A percentile compares a stretch with the other conserved stretches of the same genome.
Conservation (phyloP, 2,113 vertebrate species). For the Chiloscyllium plagiosum region DNA sequence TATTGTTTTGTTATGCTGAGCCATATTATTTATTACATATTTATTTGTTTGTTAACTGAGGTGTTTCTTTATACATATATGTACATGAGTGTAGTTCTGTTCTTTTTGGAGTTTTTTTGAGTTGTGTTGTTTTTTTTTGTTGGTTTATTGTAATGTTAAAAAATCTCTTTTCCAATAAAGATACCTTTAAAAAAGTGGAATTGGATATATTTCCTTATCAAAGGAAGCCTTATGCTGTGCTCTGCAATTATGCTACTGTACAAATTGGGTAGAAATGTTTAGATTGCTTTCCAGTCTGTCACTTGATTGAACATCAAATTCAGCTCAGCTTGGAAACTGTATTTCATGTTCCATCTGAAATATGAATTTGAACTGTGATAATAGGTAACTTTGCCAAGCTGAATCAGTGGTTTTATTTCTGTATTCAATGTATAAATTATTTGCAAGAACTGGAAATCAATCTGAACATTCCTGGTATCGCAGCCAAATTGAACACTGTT, state of each 20-base stretch:
- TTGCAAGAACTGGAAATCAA: background rate
- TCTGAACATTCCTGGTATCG: background rate
- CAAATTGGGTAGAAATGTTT: background rate
- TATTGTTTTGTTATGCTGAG: too few species aligned
- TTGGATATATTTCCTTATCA: background rate
- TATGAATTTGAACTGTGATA: background rate
- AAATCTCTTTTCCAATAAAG: too few species aligned
- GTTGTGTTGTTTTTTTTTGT: too few species aligned
- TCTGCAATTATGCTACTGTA: background rate
- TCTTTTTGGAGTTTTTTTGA: too few species aligned
- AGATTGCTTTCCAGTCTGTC: background rate
- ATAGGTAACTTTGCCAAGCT: background rate
- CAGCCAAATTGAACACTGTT: background rate
- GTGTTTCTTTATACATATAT: too few species aligned
- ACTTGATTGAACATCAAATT: background rate
- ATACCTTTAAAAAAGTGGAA: background rate
- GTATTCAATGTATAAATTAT: background rate
- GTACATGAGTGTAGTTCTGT: too few species aligned
- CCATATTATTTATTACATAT: too few species aligned
- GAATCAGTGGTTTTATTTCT: background rate
- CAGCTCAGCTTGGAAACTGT: background rate
- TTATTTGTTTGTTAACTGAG: too few species aligned
- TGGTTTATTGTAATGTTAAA: too few species aligned
- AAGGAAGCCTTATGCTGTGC: background rate
- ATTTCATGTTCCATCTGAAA: background rate